Conservation (phyloP, 2,113 vertebrate genomes). For the Ceuthmochares aereus region DNA sequence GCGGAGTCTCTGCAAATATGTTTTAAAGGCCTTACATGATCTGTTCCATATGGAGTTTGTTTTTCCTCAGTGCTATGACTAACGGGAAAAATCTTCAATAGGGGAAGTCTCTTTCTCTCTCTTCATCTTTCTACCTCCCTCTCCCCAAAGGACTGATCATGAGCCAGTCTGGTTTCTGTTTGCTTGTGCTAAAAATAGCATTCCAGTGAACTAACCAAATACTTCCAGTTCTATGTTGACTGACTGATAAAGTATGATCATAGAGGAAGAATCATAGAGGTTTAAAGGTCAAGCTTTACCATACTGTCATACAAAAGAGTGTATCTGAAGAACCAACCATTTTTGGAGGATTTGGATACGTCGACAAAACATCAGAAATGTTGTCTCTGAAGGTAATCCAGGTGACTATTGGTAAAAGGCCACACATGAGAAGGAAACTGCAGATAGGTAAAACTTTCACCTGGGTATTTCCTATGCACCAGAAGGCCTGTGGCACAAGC, state of each 20-base stretch:
- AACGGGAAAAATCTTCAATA: slow-evolving; percentile 65
- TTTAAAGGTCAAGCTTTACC: background rate
- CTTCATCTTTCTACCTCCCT: slow-evolving; percentile 21
- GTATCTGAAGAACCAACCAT: background rate
- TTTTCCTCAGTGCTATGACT: slow-evolving; percentile 56
- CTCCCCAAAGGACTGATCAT: slow-evolving; percentile 27
- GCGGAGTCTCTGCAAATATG: slow-evolving; percentile 23
- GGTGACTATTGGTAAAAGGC: background rate
- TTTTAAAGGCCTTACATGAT: slow-evolving; percentile 60
- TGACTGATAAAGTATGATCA: background rate
- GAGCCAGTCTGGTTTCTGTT: slow-evolving; percentile 45
- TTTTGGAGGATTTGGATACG: background rate
- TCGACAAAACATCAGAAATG: background rate
- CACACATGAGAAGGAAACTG: background rate
- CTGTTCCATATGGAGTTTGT: slow-evolving; percentile 60
- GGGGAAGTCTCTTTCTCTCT: slow-evolving; percentile 46
- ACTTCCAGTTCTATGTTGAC: background rate
- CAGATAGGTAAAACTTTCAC: background rate
- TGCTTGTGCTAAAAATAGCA: slow-evolving; percentile 36
- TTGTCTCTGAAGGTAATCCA: background rate
- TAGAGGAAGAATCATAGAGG: background rate
- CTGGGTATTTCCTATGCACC: background rate
- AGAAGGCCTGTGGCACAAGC: background rate
- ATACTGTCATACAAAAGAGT: background rate
- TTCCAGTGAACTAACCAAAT: background rate